Percentiles rank a stretch among this genome's conserved stretches.
phyloP scores from a whole-genome alignment of 2,113 vertebrate species.

The Dromiciops gliroides region DNA sequence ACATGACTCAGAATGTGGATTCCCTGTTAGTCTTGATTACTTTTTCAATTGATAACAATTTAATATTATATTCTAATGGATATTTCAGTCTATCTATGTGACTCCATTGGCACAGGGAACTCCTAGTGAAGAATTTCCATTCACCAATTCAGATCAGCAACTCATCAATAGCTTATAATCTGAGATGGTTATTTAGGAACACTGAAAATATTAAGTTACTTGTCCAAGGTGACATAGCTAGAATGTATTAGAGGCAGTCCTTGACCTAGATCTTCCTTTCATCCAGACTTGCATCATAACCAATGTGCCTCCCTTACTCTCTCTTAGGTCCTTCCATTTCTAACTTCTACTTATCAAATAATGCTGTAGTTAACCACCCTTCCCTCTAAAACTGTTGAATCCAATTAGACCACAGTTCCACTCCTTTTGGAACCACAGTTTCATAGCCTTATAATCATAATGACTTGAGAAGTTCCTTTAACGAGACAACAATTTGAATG shows the following conservation, averaged over 20 bases:
- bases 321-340: neutral
- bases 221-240: neutral
- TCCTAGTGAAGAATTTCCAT: neutral
- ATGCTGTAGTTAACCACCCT: neutral
- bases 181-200: neutral
- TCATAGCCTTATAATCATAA: neutral
- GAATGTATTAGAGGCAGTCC: neutral
- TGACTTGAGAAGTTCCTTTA: neutral
- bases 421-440: neutral
- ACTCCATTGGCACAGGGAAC: neutral
- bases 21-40: neutral
- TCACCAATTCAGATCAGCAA: neutral
- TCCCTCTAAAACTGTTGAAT: neutral
- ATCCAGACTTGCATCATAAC: neutral
- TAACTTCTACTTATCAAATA: neutral
- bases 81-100: neutral
- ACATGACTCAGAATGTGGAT: neutral
- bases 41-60: neutral
- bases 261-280: neutral
- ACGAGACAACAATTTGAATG: neutral
- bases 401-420: neutral
- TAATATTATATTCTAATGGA: neutral
- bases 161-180: neutral
- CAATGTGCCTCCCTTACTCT: neutral
- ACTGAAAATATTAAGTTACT: neutral